A percentile compares a stretch with the other conserved stretches of the same genome.
These are phyloP conservation scores for Stichopus horrens DNA, from an alignment of 53 echinoderm and acorn worm species.

Conservation along the genomic window DNA sequence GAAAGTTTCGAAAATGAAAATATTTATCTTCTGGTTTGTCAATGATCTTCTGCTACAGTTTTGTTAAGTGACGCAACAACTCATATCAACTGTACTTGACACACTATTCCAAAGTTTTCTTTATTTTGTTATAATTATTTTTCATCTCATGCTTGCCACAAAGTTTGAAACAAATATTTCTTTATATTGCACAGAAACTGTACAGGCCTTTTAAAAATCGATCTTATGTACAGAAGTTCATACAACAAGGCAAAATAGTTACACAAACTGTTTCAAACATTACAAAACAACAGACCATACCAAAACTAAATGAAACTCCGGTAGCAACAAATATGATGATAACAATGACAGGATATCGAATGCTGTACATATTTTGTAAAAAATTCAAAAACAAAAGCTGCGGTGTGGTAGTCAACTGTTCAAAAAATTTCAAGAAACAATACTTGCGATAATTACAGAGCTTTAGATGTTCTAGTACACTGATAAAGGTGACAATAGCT, in stretches of 20 bases:
- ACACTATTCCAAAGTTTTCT: too few species aligned
- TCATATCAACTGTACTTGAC: too few species aligned
- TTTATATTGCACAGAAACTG: slow-evolving; percentile 24
- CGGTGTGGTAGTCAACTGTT: background rate
- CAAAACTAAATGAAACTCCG: background rate
- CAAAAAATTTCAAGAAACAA: background rate
- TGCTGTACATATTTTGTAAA: too few species aligned
- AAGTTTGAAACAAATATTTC: slow-evolving; percentile 14
- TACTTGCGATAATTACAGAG: too few species aligned
- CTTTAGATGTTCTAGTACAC: background rate
- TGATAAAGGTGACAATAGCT: background rate
- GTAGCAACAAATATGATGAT: slow-evolving; percentile 6
- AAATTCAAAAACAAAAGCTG: background rate
- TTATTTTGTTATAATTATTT: too few species aligned
- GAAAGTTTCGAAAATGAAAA: too few species aligned
- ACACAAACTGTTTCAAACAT: slow-evolving; percentile 1
- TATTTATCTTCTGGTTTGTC: too few species aligned
- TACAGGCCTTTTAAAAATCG: background rate
- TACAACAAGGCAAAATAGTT: background rate
- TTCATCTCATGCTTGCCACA: background rate
- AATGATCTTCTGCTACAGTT: too few species aligned
- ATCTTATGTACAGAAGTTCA: background rate
- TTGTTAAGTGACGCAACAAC: too few species aligned
- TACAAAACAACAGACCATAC: background rate
- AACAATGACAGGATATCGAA: background rate